phyloP scores from a whole-genome alignment of 2,888 invertebrate species.

The Drosophila suboccidentalis region DNA sequence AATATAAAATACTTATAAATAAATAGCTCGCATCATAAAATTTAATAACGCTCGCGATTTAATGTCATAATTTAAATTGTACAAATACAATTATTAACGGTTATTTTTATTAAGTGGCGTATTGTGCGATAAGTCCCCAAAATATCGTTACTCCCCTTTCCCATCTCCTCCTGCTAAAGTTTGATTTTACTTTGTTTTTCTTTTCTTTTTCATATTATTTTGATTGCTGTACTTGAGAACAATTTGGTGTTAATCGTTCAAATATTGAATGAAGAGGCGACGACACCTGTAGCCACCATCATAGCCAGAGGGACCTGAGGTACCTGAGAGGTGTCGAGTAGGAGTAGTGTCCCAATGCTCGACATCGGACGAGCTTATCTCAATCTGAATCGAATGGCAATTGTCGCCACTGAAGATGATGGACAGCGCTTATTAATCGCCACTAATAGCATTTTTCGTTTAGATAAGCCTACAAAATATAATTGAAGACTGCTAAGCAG shows the following conservation, averaged over 20 bases:
- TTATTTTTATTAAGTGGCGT: slow-evolving; percentile 80
- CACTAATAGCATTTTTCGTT: slow-evolving; percentile 76
- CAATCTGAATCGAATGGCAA: slow-evolving; percentile 68
- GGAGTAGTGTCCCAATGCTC: slow-evolving; percentile 19
- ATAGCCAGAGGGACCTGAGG: background rate
- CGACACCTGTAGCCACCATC: slow-evolving; percentile 18
- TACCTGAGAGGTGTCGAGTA: background rate
- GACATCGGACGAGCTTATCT: slow-evolving; percentile 51
- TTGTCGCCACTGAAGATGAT: slow-evolving; percentile 73
- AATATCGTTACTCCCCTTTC: background rate
- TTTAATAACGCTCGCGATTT: slow-evolving; percentile 49
- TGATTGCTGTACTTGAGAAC: slow-evolving; percentile 49
- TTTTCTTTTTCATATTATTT: background rate
- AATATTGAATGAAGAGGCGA: slow-evolving; percentile 61
- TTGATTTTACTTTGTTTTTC: background rate
- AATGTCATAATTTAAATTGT: slow-evolving; percentile 77
- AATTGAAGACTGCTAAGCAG: slow-evolving; percentile 10
- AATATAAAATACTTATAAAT: slow-evolving; percentile 27
- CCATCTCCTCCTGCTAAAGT: background rate
- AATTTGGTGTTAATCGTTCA: slow-evolving; percentile 60
- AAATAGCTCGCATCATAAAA: slow-evolving; percentile 19
- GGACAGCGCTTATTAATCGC: slow-evolving; percentile 82
- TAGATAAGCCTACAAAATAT: slow-evolving; percentile 61
- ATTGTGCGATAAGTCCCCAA: slow-evolving; percentile 62
- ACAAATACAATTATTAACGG: slow-evolving; percentile 79